phyloP scores from a whole-genome alignment of 1,140 invertebrate species.

The Ptiloglossa arizonensis region DNA sequence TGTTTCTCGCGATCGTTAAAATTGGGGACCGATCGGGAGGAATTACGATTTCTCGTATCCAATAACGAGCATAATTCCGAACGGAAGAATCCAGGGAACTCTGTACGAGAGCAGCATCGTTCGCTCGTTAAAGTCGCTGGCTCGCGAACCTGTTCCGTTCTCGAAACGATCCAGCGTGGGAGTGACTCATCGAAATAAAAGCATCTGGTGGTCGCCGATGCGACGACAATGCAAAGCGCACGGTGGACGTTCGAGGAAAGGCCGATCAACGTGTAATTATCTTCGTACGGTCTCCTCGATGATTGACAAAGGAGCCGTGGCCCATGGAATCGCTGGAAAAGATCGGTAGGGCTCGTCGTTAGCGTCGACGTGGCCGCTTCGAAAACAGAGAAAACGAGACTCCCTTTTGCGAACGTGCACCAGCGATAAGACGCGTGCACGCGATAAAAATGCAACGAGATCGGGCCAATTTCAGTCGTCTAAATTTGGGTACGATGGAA shows the following conservation, averaged over 20 bases:
- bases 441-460: not conserved
- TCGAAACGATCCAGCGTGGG: slow-evolving; percentile 35
- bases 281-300: slow-evolving; percentile 18
- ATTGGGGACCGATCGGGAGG: too few species aligned
- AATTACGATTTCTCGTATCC: too few species aligned
- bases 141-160: slow-evolving; percentile 22
- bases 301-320: slow-evolving; percentile 36
- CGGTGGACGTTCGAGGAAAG: slow-evolving; percentile 23
- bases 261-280: slow-evolving; percentile 39
- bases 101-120: not conserved
- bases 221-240: slow-evolving; percentile 32
- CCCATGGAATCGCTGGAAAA: slow-evolving; percentile 3
- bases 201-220: not conserved
- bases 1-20: too few species aligned
- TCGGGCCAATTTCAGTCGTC: not conserved
- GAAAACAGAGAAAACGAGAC: slow-evolving; percentile 16
- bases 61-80: not conserved
- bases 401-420: too few species aligned
- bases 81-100: not conserved
- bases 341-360: slow-evolving; percentile 22
- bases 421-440: not conserved
- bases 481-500: not conserved
- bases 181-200: slow-evolving; percentile 43
- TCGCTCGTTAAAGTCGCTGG: slow-evolving; percentile 18
- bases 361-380: not conserved